Base-by-base conservation (phyloP, 2,113 vertebrate genomes). In the Rana temporaria region DNA sequence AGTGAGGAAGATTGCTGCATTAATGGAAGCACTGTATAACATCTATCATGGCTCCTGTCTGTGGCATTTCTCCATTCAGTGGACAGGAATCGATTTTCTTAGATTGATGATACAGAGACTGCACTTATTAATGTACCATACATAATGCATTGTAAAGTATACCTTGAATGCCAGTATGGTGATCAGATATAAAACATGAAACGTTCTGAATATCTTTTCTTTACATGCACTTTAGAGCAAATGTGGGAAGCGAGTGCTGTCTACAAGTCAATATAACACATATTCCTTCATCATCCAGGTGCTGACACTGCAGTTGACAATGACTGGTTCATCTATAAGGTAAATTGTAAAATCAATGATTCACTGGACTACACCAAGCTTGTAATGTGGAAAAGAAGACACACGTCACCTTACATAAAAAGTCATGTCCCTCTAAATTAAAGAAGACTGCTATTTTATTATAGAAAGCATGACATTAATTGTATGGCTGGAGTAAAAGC, bases 341-440 rank as follows among this genome's bases (percentile, higher is more conserved):
- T 52, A 52, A 22, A 52, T 22, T 42, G 38, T 53, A 55, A 71
- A 71, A 71, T 71, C 68, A 53, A 71, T 71, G 18, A n/a, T 19
- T 69, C 34, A 42, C 18, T 42, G 20, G 15, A n/a, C 6, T 56
- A 14, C 17, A 11, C 53, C 53, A 16, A 16, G 53, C 53, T 11
- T 56, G 53, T 56, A 56, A 16, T 56, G 53, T 14, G 53, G 14
- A 14, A 56, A 14, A 56, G 53, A 56, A 56, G 53, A 16, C 53
- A 56, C 5, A 14, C 12, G 15, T 14, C 53, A 14, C 53, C 12
- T 16, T 18, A 5, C 53, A 56, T 56, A 15, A 11, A 18, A 16
- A 56, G 17, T 4, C 53, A 56, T 56, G 12, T 56, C 53, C 17
- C 17, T 56, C 14, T 56, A 1, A 56, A 56, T 56, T 14, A 56